Conservation (phyloP, 1,140 invertebrate species). For the Solenopsis invicta region DNA sequence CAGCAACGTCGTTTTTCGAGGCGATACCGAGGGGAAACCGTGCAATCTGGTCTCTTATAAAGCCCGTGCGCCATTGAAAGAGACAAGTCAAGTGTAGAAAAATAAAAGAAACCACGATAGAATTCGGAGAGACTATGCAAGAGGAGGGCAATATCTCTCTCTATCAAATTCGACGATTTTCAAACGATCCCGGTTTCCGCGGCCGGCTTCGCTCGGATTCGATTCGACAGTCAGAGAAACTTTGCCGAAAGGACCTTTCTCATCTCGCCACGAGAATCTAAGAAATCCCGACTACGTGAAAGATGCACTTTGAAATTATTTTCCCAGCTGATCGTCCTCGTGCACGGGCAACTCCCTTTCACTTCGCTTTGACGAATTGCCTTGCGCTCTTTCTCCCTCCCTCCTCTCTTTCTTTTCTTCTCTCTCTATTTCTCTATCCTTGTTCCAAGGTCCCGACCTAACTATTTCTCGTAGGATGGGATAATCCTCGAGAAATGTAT, state of each 20-base stretch:
- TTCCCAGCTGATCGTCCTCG: constrained; percentile 55
- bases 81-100: constrained; percentile 50
- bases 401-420: constrained; percentile 35
- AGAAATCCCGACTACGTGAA: constrained; percentile 29
- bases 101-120: constrained; percentile 68
- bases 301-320: constrained; percentile 65
- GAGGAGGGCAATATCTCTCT: constrained; percentile 72
- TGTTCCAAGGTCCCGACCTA: constrained; percentile 46
- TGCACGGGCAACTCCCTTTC: constrained; percentile 3
- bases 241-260: constrained; percentile 20
- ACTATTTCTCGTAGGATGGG: constrained; percentile 70
- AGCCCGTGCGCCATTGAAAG: constrained; percentile 59
- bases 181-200: constrained; percentile 46
- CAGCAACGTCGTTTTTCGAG: constrained; percentile 55
- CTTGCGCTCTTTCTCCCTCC: constrained; percentile 23
- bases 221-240: constrained; percentile 12
- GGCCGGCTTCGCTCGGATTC: not conserved
- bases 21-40: constrained; percentile 55
- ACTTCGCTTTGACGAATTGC: constrained; percentile 24
- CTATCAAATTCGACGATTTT: constrained; percentile 68
- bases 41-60: constrained; percentile 72
- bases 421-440: constrained; percentile 44
- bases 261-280: constrained; percentile 31
- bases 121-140: constrained; percentile 60
- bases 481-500: constrained; percentile 76